These are phyloP conservation scores for Scaptomyza parva DNA, from an alignment of 2,888 invertebrate species.

Conservation along the genomic window DNA sequence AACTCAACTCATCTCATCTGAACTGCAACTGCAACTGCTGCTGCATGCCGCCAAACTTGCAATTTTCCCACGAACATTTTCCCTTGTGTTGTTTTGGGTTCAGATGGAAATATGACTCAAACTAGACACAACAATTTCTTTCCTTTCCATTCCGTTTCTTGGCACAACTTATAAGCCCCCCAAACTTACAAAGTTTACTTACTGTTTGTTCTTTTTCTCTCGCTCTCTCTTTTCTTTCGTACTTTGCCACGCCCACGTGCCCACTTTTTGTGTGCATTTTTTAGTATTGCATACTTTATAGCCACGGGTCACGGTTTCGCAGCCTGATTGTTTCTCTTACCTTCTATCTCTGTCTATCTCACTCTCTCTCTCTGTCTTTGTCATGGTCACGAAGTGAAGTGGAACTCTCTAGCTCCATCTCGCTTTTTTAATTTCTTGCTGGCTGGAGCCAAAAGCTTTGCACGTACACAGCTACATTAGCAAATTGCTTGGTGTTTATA, in stretches of 20 bases:
- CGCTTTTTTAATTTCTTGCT: conserved; percentile 61
- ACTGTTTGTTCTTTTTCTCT: too few species aligned
- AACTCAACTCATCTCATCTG: too few species aligned
- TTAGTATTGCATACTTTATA: conserved; percentile 59
- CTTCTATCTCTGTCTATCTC: not conserved
- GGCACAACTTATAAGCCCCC: conserved; percentile 49
- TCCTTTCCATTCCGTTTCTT: too few species aligned
- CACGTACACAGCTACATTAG: conserved; percentile 68
- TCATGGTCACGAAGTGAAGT: not conserved
- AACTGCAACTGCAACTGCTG: too few species aligned
- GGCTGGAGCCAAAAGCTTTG: conserved; percentile 51
- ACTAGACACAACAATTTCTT: conserved; percentile 60
- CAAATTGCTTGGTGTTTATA: conserved; percentile 62
- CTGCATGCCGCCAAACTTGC: conserved; percentile 53
- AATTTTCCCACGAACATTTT: conserved; percentile 48
- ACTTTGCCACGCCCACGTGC: conserved; percentile 53
- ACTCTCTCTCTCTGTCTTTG: not conserved
- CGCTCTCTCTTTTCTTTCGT: conserved; percentile 35
- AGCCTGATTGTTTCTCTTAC: conserved; percentile 35
- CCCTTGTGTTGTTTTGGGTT: conserved; percentile 34
- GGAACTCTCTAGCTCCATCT: conserved; percentile 6
- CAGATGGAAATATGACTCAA: conserved; percentile 65
- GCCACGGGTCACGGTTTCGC: conserved; percentile 45
- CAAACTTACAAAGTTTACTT: conserved; percentile 55
- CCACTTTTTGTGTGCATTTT: conserved; percentile 49